A percentile compares a stretch with the other conserved stretches of the same genome.
phyloP scores from a whole-genome alignment of 2,797 vertebrate species.

The Ctenosaura bakeri region DNA sequence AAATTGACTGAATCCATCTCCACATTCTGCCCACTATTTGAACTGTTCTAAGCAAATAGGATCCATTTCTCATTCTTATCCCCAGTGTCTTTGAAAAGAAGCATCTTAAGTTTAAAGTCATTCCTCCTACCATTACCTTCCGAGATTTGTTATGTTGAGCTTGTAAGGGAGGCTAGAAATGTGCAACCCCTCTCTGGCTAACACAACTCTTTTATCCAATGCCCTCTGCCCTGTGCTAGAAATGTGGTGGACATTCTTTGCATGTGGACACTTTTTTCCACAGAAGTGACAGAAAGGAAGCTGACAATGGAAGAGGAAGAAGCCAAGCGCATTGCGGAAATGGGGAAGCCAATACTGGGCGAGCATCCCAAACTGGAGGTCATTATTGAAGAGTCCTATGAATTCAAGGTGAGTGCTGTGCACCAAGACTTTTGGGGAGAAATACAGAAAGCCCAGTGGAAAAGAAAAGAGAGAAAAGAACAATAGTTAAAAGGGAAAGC shows the following conservation, averaged over 20 bases:
- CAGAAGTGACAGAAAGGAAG: constrained; percentile 93
- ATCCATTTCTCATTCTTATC: background rate
- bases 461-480: background rate
- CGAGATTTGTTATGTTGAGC: background rate
- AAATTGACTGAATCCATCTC: background rate
- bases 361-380: constrained; percentile 95
- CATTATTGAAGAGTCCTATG: constrained; percentile 98
- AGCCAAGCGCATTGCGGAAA: constrained; percentile 96
- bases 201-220: background rate
- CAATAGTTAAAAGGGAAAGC: background rate
- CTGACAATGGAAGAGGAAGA: constrained; percentile 93
- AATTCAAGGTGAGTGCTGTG: constrained; percentile 91
- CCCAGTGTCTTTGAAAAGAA: background rate
- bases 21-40: background rate
- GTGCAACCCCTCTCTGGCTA: background rate
- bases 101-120: background rate
- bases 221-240: background rate
- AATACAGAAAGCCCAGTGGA: background rate
- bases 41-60: background rate
- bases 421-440: constrained; percentile 17
- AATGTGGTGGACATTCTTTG: constrained; percentile 40
- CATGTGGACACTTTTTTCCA: constrained; percentile 72
- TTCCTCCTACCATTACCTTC: background rate
- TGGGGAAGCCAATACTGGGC: constrained; percentile 95
- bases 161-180: background rate